These are phyloP conservation scores for Spodoptera frugiperda DNA, from an alignment of 1,140 invertebrate genomes.

Conservation along the genomic window DNA sequence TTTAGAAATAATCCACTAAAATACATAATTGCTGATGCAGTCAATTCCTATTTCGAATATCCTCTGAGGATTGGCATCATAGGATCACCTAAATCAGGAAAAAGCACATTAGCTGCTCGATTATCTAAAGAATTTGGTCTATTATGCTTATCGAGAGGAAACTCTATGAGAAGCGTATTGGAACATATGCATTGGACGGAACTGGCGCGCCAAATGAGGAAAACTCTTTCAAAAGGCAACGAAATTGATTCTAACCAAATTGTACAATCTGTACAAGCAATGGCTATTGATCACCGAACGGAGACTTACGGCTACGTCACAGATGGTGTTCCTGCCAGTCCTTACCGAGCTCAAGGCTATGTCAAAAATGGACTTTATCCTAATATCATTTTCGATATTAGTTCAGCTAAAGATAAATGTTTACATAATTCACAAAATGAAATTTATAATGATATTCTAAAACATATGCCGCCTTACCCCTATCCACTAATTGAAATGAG, in stretches of 20 bases:
- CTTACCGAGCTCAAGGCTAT: conserved; percentile 81
- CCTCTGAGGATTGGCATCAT: conserved; percentile 92
- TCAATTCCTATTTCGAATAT: conserved; percentile 77
- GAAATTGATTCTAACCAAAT: conserved; percentile 75
- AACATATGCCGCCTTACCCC: conserved; percentile 76
- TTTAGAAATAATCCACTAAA: conserved; percentile 86
- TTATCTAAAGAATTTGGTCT: conserved; percentile 84
- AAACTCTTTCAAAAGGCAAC: conserved; percentile 73
- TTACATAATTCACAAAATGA: conserved; percentile 75
- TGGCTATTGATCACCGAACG: conserved; percentile 77
- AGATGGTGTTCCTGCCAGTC: conserved; percentile 87
- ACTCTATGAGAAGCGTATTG: conserved; percentile 82
- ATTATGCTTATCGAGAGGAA: conserved; percentile 83
- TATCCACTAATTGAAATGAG: conserved; percentile 75
- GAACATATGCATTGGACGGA: conserved; percentile 82
- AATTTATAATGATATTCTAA: conserved; percentile 68
- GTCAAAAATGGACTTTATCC: conserved; percentile 84
- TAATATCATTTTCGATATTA: conserved; percentile 85
- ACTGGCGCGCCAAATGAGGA: conserved; percentile 74
- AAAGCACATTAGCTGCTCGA: conserved; percentile 89
- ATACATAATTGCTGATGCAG: conserved; percentile 76
- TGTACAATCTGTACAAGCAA: conserved; percentile 83
- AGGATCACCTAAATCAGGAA: conserved; percentile 94
- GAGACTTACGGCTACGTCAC: conserved; percentile 85
- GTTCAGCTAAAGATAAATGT: conserved; percentile 67